Evolutionary conservation across 2,113 vertebrate genomes (phyloP), one percentile per base, ranked within the genome.

Genomic region (Ciconia boyciana): DNA sequence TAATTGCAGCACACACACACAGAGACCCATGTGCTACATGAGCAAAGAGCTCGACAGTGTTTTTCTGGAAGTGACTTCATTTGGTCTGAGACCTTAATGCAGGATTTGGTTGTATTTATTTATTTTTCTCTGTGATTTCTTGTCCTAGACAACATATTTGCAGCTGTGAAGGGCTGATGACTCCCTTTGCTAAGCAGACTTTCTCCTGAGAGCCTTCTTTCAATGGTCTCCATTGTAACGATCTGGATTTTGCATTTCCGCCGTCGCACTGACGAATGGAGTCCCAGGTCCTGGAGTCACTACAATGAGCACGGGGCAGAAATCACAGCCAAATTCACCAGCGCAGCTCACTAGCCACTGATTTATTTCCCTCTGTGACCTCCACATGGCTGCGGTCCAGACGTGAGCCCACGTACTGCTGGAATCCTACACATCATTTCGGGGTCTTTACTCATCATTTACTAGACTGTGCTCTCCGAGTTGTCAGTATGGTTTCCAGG

Each of bases 11-110:
- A 32, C 60, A 36, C 43, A 41, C 41, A 41, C 31, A 57, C 48
- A 55, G 22, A 72, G 25, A 54, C 24, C 25, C 10, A 0, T 3
- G 34, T 41, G 66, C 29, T 76, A 69, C 36, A 68, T 2, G 22
- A 89, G 48, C 62, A 77, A 76, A 79, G 65, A 0, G 0, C 43
- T 84, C 6, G 1, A n/a, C 31, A 31, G 5, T 83, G 64, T 83
- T 96, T 95, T 83, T 52, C 95, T 97, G 96, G 93, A 97, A 96
- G 91, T 94, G 94, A 90, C 71, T 97, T 95, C 79, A 96, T 83
- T 94, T 55, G 84, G 51, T 90, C 88, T 68, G 81, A 95, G 85
- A 55, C 32, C 39, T 85, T 82, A 81, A 80, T 24, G 62, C 57
- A 93, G 87, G 69, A 87, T 96, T 95, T 87, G 65, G 52, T 75